Base-by-base conservation (phyloP, 1,140 invertebrate genomes). In the Camponotus floridanus region DNA sequence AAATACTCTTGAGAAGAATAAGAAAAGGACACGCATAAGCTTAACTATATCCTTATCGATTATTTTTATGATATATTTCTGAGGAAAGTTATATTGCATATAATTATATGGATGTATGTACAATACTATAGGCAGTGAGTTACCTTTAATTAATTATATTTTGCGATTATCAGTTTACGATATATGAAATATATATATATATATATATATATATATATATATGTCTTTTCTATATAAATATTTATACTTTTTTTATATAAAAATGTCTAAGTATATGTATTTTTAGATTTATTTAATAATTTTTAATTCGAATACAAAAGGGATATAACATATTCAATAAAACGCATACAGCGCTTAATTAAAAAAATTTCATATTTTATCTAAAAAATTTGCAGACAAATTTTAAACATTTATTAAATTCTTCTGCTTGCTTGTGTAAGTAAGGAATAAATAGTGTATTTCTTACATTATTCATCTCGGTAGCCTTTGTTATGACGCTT, bases 401-500 rank as follows among this genome's bases (percentile, higher is more conserved):
- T 51, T 68, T 51, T 9, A 45, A 51, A 68, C n/a, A 13, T 68
- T 79, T 39, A 39, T 79, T 68, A 68, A 57, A 68, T 68, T 68
- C 33, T 79, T 57, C 33, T 21, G n/a, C 21, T 42, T 9, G 48
- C n/a, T 67, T 51, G 8, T 26, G 2, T 42, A 70, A 39, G 33
- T 42, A 70, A 39, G 33, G 57, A 18, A 65, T 18, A 15, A 70
- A 57, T 21, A 51, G 15, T 51, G 13, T 51, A 48, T 80, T 80
- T 70, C 78, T 80, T 80, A 70, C 36, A 36, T 80, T 55, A 21
- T 21, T 68, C 67, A 57, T 70, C 48, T 68, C 48, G 36, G 3
- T 11, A 21, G 45, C 45, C 65, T 80, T 80, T 80, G 78, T 67
- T 57, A 70, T 9, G 78, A 70, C 21, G 15, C 21, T 70, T 55